Percentiles rank a stretch among this genome's conserved stretches.
These are phyloP conservation scores for Akabosia matsudoensis DNA, from an alignment of 1,140 invertebrate species.

Conservation along the genomic window DNA sequence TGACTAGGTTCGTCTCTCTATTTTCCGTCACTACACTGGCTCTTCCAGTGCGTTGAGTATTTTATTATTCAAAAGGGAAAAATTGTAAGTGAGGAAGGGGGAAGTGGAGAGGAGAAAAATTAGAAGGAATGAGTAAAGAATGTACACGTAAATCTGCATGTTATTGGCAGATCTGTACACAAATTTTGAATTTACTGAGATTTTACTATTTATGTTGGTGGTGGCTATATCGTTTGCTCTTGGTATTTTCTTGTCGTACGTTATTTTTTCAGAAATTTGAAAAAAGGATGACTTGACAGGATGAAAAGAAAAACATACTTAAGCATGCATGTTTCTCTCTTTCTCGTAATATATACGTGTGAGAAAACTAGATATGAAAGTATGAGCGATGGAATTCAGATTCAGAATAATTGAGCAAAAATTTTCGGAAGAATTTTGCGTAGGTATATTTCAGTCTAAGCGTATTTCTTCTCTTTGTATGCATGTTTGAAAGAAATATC, in stretches of 20 bases:
- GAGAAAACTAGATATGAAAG: neutral
- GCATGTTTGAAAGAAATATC: no score
- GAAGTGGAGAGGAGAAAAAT: neutral
- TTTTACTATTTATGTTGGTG: neutral
- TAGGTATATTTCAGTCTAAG: no score
- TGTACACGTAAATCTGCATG: constrained; percentile 3
- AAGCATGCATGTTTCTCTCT: constrained; percentile 6
- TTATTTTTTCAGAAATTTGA: neutral
- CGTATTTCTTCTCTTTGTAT: no score
- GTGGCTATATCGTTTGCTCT: neutral
- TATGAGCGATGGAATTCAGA: no score
- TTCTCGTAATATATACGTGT: neutral
- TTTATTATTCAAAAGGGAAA: constrained; percentile 7
- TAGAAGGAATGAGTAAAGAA: neutral
- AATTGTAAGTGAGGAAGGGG: neutral
- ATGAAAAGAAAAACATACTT: constrained; percentile 19
- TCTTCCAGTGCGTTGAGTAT: neutral
- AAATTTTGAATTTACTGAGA: neutral
- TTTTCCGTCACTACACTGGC: neutral
- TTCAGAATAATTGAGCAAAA: neutral
- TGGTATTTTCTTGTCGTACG: neutral
- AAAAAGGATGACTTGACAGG: constrained; percentile 20
- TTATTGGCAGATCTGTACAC: neutral
- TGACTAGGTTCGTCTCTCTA: neutral
- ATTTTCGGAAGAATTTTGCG: neutral